phyloP scores from a whole-genome alignment of 1,140 invertebrate genomes.

The Acromyrmex heyeri region DNA sequence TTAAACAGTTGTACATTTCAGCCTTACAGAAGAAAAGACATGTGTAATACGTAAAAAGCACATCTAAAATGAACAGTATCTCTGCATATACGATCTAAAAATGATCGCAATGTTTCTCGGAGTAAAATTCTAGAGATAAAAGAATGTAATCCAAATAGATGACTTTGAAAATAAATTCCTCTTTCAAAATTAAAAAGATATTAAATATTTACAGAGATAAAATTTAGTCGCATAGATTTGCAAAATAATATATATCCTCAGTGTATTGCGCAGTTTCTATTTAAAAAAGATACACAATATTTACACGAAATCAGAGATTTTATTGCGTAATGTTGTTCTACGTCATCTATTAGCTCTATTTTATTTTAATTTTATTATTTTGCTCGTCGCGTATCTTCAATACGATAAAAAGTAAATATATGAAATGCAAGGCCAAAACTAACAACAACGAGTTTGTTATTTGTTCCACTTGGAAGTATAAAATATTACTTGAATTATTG shows the following conservation, averaged over 20 bases:
- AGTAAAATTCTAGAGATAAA: neutral
- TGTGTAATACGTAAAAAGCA: neutral
- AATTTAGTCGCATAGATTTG: neutral
- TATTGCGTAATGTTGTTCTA: neutral
- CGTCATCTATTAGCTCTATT: neutral
- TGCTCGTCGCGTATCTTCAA: neutral
- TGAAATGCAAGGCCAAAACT: neutral
- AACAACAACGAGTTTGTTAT: neutral
- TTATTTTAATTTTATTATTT: neutral
- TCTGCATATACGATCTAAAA: neutral
- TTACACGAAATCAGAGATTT: neutral
- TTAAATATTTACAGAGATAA: neutral
- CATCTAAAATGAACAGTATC: neutral
- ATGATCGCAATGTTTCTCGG: neutral
- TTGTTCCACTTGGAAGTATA: neutral
- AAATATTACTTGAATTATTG: constrained; percentile 27
- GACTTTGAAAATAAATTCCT: neutral
- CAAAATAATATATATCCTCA: neutral
- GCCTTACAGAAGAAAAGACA: neutral
- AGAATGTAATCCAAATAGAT: neutral
- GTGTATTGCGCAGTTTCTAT: neutral
- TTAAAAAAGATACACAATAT: neutral
- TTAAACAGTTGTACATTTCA: constrained; percentile 15
- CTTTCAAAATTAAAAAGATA: neutral
- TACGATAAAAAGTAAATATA: neutral